These are phyloP conservation scores for Mormyrus lacerda DNA, from an alignment of 2,113 vertebrate genomes.

Conservation along the genomic window DNA sequence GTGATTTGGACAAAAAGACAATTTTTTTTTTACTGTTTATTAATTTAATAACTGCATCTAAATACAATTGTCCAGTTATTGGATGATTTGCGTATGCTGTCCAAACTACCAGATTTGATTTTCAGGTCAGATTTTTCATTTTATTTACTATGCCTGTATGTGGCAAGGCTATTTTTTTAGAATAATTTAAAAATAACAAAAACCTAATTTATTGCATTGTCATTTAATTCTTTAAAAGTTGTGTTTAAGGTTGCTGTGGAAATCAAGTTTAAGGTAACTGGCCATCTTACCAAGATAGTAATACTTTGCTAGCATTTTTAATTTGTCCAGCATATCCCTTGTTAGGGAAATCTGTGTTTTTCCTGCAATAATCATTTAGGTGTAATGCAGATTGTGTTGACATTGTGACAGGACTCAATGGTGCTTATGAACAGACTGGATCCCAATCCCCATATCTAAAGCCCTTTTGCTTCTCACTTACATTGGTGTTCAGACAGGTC, in stretches of 20 bases:
- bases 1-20: not conserved
- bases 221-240: not conserved
- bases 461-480: not conserved
- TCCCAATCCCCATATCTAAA: not conserved
- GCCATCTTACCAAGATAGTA: not conserved
- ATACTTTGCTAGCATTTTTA: not conserved
- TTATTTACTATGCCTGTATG: not conserved
- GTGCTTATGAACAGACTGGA: not conserved
- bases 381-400: not conserved
- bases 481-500: constrained; percentile 4
- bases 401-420: not conserved
- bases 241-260: not conserved
- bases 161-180: not conserved
- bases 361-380: not conserved
- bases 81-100: not conserved
- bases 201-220: not conserved
- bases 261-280: not conserved
- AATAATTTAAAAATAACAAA: not conserved
- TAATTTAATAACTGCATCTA: not conserved
- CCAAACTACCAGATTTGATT: not conserved
- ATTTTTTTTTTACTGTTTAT: not conserved
- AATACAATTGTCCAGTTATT: not conserved
- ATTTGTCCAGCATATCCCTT: not conserved
- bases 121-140: not conserved
- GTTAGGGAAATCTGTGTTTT: not conserved